Conservation (phyloP, 1,140 invertebrate genomes). For the Neoseiulus cucumeris region DNA sequence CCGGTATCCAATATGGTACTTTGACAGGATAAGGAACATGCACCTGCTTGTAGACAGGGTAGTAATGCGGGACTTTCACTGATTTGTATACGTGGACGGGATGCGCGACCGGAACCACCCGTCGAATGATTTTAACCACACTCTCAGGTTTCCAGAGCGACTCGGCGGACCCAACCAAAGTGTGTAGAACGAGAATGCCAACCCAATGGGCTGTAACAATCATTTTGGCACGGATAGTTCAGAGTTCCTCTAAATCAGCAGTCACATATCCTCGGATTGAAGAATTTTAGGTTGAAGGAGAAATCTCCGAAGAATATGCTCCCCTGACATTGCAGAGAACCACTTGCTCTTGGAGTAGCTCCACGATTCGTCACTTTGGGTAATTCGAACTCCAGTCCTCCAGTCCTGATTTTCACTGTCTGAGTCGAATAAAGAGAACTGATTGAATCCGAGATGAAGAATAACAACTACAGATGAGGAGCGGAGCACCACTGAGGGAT, state of each 20-base stretch:
- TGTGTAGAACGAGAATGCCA: neutral
- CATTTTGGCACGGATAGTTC: conserved; percentile 1
- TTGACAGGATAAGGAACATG: neutral
- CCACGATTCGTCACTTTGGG: too few species aligned
- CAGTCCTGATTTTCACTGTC: too few species aligned
- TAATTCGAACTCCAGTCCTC: too few species aligned
- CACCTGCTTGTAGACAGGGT: neutral
- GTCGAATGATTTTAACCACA: neutral
- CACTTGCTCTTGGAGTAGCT: too few species aligned
- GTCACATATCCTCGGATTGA: too few species aligned
- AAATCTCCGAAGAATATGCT: too few species aligned
- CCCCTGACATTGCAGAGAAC: too few species aligned
- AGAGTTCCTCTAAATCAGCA: neutral
- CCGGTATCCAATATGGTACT: conserved; percentile 5
- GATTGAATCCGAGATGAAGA: too few species aligned
- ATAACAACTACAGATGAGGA: too few species aligned
- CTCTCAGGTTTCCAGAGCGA: neutral
- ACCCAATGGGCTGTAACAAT: neutral
- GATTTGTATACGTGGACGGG: neutral
- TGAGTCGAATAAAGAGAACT: too few species aligned
- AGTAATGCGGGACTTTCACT: neutral
- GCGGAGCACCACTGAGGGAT: too few species aligned
- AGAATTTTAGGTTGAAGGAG: too few species aligned
- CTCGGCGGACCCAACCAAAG: neutral
- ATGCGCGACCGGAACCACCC: neutral